phyloP scores from a whole-genome alignment of 2,888 invertebrate genomes.

The Ophraella communa region DNA sequence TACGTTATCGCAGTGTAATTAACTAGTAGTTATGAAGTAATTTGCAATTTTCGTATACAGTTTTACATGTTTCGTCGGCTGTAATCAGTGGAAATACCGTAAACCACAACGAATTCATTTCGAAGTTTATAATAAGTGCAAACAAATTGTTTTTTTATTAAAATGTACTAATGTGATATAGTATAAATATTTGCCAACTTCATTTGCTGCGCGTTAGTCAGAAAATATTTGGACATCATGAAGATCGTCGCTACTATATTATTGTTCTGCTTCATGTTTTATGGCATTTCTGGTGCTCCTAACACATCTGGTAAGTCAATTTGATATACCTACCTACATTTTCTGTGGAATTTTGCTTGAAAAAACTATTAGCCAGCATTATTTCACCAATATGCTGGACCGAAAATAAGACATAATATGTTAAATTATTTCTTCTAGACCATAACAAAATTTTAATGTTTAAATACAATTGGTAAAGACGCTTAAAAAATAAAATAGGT shows the following conservation, averaged over 20 bases:
- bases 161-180: not conserved
- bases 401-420: no score
- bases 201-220: not conserved
- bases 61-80: no score
- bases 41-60: not conserved
- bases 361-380: not conserved
- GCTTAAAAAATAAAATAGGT: no score
- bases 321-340: no score
- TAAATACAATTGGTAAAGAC: no score
- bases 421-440: no score
- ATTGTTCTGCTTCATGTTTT: not conserved
- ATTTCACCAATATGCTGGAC: no score
- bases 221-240: not conserved
- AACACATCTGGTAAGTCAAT: not conserved
- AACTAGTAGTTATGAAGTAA: no score
- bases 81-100: no score
- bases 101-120: not conserved
- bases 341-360: not conserved
- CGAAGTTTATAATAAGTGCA: not conserved
- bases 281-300: not conserved
- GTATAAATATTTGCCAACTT: not conserved
- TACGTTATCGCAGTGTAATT: not conserved
- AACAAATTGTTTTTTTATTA: not conserved
- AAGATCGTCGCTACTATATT: not conserved
- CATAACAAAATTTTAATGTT: no score